A percentile compares a stretch with the other conserved stretches of the same genome.
Evolutionary conservation across 2,888 invertebrate species (phyloP).

Genomic region (Griposia aprilina): DNA sequence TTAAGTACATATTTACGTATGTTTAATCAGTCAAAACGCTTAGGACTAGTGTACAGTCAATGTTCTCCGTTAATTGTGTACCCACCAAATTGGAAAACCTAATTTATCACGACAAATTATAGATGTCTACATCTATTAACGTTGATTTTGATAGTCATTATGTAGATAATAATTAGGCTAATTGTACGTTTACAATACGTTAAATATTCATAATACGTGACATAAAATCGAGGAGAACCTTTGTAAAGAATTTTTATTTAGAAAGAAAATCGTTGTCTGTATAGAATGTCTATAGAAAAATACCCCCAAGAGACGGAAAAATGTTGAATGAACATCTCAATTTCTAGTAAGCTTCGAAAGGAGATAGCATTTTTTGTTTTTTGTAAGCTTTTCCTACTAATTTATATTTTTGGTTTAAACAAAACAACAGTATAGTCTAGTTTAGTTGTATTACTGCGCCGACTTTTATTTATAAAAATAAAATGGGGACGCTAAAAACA

Average conservation of each 20-base stretch:
- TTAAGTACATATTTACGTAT: not conserved
- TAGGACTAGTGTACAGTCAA: not conserved
- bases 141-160: conserved; percentile 25
- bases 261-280: conserved; percentile 13
- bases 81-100: not conserved
- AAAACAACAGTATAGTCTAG: not conserved
- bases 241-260: not conserved
- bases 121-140: conserved; percentile 3
- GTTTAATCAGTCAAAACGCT: not conserved
- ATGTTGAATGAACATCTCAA: conserved; percentile 26
- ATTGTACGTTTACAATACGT: conserved; percentile 14
- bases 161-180: conserved; percentile 24
- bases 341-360: conserved; percentile 10
- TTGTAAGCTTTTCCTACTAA: not conserved
- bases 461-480: not conserved
- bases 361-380: conserved; percentile 3
- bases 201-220: not conserved
- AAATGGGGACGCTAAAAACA: not conserved
- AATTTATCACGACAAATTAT: conserved; percentile 10
- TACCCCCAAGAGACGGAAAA: conserved; percentile 7
- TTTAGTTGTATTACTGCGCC: not conserved
- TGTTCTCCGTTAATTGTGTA: not conserved
- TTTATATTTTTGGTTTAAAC: not conserved
- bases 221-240: not conserved
- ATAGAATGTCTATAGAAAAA: not conserved